Evolutionary conservation across 1,140 invertebrate species (phyloP).

Genomic region (Copidosoma floridanum): DNA sequence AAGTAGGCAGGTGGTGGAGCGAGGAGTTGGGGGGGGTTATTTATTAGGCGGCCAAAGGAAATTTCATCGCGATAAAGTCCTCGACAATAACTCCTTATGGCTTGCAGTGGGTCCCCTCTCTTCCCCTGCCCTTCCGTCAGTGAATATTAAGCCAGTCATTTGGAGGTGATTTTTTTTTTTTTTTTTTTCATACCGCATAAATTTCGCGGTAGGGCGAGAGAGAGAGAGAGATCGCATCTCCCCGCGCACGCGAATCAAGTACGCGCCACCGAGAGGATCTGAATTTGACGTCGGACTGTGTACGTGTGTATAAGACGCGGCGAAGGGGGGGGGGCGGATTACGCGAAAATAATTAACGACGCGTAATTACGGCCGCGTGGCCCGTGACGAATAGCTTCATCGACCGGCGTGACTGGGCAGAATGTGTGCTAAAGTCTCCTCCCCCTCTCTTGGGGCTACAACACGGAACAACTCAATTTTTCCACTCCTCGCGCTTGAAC

Average conservation of each 20-base stretch:
- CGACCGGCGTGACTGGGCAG: slow-evolving; percentile 18
- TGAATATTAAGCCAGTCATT: slow-evolving; percentile 24
- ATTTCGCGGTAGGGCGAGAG: slow-evolving; percentile 1
- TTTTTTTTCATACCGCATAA: slow-evolving; percentile 1
- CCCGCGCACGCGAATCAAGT: no score
- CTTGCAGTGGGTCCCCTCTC: background rate
- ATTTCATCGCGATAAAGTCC: slow-evolving; percentile 22
- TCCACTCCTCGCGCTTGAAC: no score
- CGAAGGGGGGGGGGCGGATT: background rate
- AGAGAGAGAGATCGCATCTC: no score
- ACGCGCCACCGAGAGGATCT: no score
- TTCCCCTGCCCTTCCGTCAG: no score
- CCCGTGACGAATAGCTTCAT: slow-evolving; percentile 28
- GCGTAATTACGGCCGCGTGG: slow-evolving; percentile 13
- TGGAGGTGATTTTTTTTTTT: slow-evolving; percentile 11
- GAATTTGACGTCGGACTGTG: no score
- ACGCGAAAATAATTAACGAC: slow-evolving; percentile 21
- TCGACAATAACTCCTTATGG: slow-evolving; percentile 19
- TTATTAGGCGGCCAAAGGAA: slow-evolving; percentile 12
- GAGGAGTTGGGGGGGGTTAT: no score
- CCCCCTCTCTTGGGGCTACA: background rate
- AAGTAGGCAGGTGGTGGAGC: no score
- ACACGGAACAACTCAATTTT: slow-evolving; percentile 22
- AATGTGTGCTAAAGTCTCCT: background rate
- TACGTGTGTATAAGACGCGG: background rate